phyloP scores from a whole-genome alignment of 2,113 vertebrate genomes.

The Urocolius indicus region DNA sequence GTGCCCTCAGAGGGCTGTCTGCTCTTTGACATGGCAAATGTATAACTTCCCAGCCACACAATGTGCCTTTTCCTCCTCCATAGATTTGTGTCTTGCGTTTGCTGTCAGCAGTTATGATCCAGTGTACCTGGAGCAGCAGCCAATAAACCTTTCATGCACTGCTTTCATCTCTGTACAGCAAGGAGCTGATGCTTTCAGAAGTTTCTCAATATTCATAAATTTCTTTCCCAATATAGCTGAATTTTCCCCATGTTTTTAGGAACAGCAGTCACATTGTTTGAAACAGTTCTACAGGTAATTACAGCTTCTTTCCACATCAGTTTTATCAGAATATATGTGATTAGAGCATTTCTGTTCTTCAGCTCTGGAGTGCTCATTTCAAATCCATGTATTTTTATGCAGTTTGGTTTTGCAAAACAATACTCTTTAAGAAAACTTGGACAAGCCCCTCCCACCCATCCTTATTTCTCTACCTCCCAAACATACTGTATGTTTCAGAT shows the following conservation, averaged over 20 bases:
- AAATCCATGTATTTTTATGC: background rate
- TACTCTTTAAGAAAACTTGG: background rate
- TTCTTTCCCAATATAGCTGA: background rate
- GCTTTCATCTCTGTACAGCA: background rate
- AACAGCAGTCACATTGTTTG: background rate
- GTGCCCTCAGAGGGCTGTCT: background rate
- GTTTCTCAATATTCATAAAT: background rate
- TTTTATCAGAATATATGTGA: background rate
- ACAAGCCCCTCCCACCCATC: accelerated
- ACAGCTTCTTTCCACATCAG: background rate
- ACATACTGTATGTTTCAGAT: background rate
- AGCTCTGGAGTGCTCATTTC: background rate
- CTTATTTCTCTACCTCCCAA: background rate
- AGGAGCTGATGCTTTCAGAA: background rate
- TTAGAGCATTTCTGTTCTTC: background rate
- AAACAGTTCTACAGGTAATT: background rate
- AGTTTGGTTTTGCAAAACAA: background rate
- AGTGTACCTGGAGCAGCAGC: background rate
- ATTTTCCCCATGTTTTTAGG: background rate
- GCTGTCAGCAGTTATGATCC: background rate
- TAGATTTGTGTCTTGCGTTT: background rate
- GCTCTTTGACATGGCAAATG: background rate
- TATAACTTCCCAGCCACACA: background rate
- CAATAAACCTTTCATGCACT: background rate
- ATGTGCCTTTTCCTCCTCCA: background rate